Evolutionary conservation across 2,888 invertebrate genomes (phyloP).

Genomic region (Monochamus alternatus): DNA sequence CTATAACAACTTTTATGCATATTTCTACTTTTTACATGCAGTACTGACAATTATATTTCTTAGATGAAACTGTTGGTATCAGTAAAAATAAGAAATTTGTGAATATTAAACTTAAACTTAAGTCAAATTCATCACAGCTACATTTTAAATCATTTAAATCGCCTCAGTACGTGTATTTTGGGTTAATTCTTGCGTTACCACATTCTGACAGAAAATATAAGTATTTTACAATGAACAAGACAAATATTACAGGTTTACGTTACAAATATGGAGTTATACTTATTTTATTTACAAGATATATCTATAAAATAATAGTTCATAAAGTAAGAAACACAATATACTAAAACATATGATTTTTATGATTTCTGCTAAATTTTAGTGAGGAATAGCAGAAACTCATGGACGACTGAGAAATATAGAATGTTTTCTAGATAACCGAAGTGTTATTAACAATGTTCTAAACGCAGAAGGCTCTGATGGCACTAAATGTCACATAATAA

Average conservation of each 20-base stretch:
- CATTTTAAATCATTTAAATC: too few relatives aligned
- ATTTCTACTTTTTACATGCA: too few relatives aligned
- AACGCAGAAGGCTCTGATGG: conserved; percentile 23
- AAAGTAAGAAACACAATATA: background rate
- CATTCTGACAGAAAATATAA: background rate
- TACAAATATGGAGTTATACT: conserved; percentile 10
- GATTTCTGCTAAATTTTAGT: background rate
- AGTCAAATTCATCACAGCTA: too few relatives aligned
- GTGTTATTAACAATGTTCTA: background rate
- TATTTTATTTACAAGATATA: background rate
- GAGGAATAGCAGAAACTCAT: background rate
- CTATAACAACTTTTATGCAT: too few relatives aligned
- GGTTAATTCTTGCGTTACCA: background rate
- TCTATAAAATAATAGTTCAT: background rate
- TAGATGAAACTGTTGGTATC: too few relatives aligned
- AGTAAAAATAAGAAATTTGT: too few relatives aligned
- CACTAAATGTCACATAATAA: conserved; percentile 27
- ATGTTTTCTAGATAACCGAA: background rate
- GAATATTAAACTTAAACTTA: too few relatives aligned
- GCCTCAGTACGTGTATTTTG: too few relatives aligned
- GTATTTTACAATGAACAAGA: background rate
- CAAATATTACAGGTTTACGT: background rate
- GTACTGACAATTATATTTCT: too few relatives aligned
- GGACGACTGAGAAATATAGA: background rate
- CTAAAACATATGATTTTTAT: background rate